Base-by-base conservation (phyloP, 2,888 invertebrate genomes). In the Lasiommata megera region DNA sequence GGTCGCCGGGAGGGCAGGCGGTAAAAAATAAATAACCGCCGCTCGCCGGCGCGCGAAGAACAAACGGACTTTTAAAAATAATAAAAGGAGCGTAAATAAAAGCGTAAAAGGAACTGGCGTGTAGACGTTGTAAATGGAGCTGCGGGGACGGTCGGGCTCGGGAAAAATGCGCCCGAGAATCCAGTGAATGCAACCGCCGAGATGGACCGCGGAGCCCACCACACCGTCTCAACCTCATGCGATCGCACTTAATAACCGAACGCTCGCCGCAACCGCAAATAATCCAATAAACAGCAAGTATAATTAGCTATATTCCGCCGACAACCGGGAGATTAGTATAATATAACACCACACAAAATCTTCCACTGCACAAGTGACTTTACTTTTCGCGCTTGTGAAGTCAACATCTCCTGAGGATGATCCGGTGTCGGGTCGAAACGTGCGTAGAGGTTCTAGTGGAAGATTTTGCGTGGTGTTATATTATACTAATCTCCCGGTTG, bases 61-160 rank as follows among this genome's bases (percentile, higher is more conserved):
- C 88, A 90, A 89, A 89, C 88, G 86, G 85, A 87, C 86, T 88
- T 87, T n/a, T 86, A 84, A 87, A 90, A 88, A 88, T 87, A 89
- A 89, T 88, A 89, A 89, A 89, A 88, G 85, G 84, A 88, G 83
- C 86, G 88, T 88, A 90, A 89, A 90, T 88, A 89, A 89, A 89
- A 88, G 88, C 88, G 88, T 90, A 88, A 88, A 89, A 88, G 89
- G 88, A 88, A 87, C 89, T 87, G 86, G 86, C 85, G 87, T 88
- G 88, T 88, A 88, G 88, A 88, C 86, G 88, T 87, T 89, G 88
- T 89, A 89, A 88, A 88, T 85, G 88, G 88, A 84, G 86, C 86
- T 84, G 85, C 84, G 87, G n/a, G n/a, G 88, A 88, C 89, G 86
- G 86, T 88, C 86, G 83, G 78, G 84, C 81, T 73, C 83, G 79